These are phyloP conservation scores for Ptilorrhoa leucosticta DNA, from an alignment of 2,113 vertebrate species.

Conservation along the genomic window DNA sequence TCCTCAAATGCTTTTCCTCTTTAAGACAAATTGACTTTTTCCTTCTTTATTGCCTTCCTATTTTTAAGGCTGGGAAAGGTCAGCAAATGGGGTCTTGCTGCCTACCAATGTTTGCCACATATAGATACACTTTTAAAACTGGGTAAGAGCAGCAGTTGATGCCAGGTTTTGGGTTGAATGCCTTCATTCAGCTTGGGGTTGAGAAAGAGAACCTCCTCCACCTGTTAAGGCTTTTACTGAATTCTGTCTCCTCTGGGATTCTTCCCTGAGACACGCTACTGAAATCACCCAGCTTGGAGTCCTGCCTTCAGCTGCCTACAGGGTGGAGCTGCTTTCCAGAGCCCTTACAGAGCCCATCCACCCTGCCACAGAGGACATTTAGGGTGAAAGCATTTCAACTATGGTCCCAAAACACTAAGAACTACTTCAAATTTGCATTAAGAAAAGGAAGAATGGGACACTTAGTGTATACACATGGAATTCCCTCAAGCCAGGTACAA, in stretches of 20 bases:
- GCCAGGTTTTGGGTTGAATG: background rate
- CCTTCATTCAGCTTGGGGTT: background rate
- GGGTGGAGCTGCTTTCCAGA: background rate
- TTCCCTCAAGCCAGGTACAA: background rate
- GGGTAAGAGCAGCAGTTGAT: background rate
- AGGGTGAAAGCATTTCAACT: background rate
- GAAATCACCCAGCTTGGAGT: background rate
- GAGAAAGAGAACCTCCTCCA: background rate
- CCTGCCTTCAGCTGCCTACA: background rate
- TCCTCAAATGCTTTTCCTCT: background rate
- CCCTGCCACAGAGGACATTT: background rate
- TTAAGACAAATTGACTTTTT: background rate
- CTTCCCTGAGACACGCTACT: fast-evolving
- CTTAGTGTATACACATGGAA: background rate
- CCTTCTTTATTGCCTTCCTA: background rate
- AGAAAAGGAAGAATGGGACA: background rate
- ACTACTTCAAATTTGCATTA: background rate
- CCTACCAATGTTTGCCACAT: background rate
- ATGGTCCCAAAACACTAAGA: background rate
- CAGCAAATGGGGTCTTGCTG: background rate
- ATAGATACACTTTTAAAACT: background rate
- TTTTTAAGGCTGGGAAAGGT: background rate
- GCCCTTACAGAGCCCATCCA: background rate
- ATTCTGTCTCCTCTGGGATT: background rate
- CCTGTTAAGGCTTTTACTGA: background rate